A percentile compares a stretch with the other conserved stretches of the same genome.
Evolutionary conservation across 2,113 vertebrate genomes (phyloP).

Genomic region (Crotalus viridis): DNA sequence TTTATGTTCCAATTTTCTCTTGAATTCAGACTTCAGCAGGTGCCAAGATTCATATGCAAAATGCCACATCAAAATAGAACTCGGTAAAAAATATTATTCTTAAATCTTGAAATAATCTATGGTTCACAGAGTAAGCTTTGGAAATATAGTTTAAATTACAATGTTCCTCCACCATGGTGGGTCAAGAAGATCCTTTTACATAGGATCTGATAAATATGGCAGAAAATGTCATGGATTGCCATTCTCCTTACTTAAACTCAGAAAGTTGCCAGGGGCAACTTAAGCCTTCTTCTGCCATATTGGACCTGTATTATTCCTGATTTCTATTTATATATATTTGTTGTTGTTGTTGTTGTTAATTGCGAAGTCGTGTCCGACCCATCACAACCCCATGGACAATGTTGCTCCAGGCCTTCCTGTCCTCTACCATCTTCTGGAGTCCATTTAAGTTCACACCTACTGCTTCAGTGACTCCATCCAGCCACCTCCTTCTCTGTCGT

Average conservation of each 20-base stretch:
- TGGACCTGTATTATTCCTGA: too few relatives aligned
- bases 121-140: neutral
- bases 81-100: neutral
- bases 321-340: neutral
- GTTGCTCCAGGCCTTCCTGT: too few relatives aligned
- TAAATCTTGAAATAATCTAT: neutral
- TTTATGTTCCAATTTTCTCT: slow-evolving; percentile 53
- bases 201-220: neutral
- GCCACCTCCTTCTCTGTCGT: too few relatives aligned
- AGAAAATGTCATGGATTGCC: neutral
- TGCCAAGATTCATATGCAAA: neutral
- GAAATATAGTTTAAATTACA: neutral
- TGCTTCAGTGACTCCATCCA: too few relatives aligned
- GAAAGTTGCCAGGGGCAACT: too few relatives aligned
- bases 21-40: slow-evolving; percentile 34
- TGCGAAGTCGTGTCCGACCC: too few relatives aligned
- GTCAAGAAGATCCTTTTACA: neutral
- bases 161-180: neutral
- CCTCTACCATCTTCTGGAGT: too few relatives aligned
- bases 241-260: neutral
- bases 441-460: too few relatives aligned
- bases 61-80: neutral
- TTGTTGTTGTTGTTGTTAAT: too few relatives aligned
- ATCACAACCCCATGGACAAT: too few relatives aligned
- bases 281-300: neutral